Conservation (phyloP, 1,140 invertebrate genomes). For the Anthonomus grandis region DNA sequence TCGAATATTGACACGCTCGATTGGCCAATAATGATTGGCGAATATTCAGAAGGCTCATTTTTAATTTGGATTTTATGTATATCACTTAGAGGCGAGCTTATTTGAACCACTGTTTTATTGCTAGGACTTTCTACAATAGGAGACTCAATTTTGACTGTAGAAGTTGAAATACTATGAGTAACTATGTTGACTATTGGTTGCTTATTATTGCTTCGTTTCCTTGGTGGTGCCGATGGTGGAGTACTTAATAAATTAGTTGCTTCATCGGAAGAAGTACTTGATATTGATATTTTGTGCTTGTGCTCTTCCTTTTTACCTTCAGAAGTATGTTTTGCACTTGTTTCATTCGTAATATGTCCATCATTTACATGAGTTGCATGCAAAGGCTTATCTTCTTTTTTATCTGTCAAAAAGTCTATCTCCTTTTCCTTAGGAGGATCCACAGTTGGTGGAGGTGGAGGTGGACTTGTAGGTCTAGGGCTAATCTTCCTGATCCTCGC, state of each 20-base stretch:
- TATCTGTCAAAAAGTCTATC: no score
- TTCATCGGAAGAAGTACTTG: neutral
- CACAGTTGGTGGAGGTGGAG: constrained; percentile 46
- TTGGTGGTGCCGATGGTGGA: constrained; percentile 41
- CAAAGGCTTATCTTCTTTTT: no score
- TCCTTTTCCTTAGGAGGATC: neutral
- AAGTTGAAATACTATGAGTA: constrained; percentile 9
- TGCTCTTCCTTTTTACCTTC: neutral
- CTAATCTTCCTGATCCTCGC: constrained; percentile 43
- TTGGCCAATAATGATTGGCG: constrained; percentile 17
- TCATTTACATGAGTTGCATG: no score
- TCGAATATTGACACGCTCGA: constrained; percentile 40
- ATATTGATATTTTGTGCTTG: constrained; percentile 1
- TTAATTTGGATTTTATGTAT: constrained; percentile 60
- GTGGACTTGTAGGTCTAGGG: constrained; percentile 38
- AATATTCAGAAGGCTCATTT: constrained; percentile 45
- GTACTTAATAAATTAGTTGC: neutral
- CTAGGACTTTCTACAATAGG: constrained; percentile 25
- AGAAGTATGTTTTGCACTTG: neutral
- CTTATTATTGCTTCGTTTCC: constrained; percentile 43
- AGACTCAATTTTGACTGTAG: constrained; percentile 24
- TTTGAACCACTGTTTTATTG: constrained; percentile 46
- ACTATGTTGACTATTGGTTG: constrained; percentile 29
- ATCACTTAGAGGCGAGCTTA: constrained; percentile 44
- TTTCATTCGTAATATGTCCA: no score